Conservation (phyloP, 2,888 invertebrate genomes). For the Eucera pruinosa region DNA sequence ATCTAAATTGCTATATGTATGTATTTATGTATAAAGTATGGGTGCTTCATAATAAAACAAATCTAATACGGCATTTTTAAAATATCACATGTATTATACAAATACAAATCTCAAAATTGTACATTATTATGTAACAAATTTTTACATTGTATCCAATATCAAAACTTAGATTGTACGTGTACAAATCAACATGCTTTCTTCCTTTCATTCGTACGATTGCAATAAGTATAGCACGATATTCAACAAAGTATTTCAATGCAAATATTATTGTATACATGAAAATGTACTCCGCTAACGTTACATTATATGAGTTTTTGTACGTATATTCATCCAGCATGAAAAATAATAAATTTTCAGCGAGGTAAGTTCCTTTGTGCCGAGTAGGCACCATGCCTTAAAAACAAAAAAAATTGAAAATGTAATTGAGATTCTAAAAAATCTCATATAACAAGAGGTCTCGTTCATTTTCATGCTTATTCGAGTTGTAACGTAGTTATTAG, state of each 20-base stretch:
- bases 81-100: slow-evolving; percentile 23
- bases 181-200: slow-evolving; percentile 1
- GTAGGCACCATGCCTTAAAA: slow-evolving; percentile 17
- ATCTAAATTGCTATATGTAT: slow-evolving; percentile 17
- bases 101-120: slow-evolving; percentile 14
- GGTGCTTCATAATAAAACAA: neutral
- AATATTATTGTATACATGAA: slow-evolving; percentile 5
- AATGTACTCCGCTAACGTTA: slow-evolving; percentile 38
- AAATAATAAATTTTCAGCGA: slow-evolving; percentile 61
- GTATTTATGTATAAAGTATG: slow-evolving; percentile 24
- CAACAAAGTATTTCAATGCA: neutral
- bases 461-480: slow-evolving; percentile 7
- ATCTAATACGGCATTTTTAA: slow-evolving; percentile 3
- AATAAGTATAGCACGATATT: slow-evolving; percentile 14
- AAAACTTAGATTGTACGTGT: slow-evolving; percentile 6
- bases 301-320: slow-evolving; percentile 24
- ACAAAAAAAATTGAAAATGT: slow-evolving; percentile 3
- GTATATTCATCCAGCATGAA: slow-evolving; percentile 33
- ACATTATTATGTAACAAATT: neutral
- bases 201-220: slow-evolving; percentile 1
- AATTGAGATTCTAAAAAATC: slow-evolving; percentile 9
- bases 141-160: neutral
- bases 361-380: slow-evolving; percentile 60
- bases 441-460: slow-evolving; percentile 1
- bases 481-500: neutral